phyloP scores from a whole-genome alignment of 2,888 invertebrate species.

The Cryptus armator region DNA sequence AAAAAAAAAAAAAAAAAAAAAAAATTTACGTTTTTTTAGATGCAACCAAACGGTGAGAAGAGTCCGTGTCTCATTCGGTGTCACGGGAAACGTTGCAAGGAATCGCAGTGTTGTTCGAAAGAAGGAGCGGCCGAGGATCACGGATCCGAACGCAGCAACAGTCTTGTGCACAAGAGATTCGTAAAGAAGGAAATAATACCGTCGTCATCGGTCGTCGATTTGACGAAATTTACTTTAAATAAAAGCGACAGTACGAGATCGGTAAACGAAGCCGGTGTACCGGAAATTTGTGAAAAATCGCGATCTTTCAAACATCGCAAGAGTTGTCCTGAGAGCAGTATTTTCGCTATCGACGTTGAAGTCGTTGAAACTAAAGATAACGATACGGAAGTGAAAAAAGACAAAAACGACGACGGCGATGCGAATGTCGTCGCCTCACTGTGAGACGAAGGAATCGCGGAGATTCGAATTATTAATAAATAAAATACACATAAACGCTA shows the following conservation, averaged over 20 bases:
- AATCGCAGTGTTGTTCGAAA: slow-evolving; percentile 80
- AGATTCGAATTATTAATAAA: slow-evolving; percentile 60
- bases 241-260: slow-evolving; percentile 66
- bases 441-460: slow-evolving; percentile 29
- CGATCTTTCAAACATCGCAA: slow-evolving; percentile 24
- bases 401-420: background rate
- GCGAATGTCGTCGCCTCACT: background rate
- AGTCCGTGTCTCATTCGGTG: slow-evolving; percentile 81
- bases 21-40: slow-evolving; percentile 67
- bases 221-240: slow-evolving; percentile 70
- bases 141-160: slow-evolving; percentile 44
- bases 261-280: slow-evolving; percentile 9
- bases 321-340: slow-evolving; percentile 57
- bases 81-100: slow-evolving; percentile 79
- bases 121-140: slow-evolving; percentile 71
- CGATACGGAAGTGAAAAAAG: background rate
- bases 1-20: slow-evolving; percentile 6
- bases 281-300: slow-evolving; percentile 13
- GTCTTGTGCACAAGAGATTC: slow-evolving; percentile 70
- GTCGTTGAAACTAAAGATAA: slow-evolving; percentile 17
- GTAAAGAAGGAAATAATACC: slow-evolving; percentile 76
- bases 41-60: slow-evolving; percentile 75
- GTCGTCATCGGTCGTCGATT: slow-evolving; percentile 67
- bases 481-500: background rate
- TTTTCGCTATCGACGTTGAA: slow-evolving; percentile 64